Conservation (phyloP, 2,113 vertebrate species). For the Ciconia boyciana region DNA sequence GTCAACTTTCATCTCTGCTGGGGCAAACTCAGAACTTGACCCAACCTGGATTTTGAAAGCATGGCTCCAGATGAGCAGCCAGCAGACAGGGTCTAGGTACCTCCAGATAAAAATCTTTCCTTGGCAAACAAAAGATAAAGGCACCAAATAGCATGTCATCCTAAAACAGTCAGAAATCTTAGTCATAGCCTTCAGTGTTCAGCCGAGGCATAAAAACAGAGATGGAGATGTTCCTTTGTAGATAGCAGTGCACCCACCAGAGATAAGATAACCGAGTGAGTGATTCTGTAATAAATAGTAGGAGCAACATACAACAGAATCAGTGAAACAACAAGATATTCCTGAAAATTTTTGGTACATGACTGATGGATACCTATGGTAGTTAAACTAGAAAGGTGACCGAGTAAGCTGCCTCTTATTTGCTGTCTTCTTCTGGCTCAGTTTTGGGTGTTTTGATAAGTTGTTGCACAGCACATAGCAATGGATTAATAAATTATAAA, state of each 20-base stretch:
- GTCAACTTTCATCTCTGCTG: background rate
- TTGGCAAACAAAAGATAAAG: background rate
- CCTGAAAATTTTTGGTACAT: background rate
- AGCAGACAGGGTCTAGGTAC: background rate
- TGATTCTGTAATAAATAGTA: background rate
- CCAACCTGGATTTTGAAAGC: background rate
- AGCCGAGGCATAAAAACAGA: background rate
- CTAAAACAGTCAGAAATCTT: background rate
- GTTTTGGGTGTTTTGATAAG: background rate
- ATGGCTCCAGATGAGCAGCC: background rate
- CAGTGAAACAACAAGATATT: background rate
- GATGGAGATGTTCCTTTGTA: background rate
- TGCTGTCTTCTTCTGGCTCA: background rate
- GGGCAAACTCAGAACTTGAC: background rate
- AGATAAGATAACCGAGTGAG: background rate
- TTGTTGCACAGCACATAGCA: background rate
- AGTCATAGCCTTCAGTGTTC: background rate
- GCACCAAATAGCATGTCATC: background rate
- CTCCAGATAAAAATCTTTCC: background rate
- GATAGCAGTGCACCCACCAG: background rate
- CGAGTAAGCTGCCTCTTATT: background rate
- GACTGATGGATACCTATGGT: background rate
- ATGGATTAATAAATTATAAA: background rate
- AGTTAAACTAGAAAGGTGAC: background rate
- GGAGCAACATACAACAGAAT: background rate